Evolutionary conservation across 2,888 invertebrate genomes (phyloP), one percentile per base, ranked within the genome.

Genomic region (Gari tellinella): DNA sequence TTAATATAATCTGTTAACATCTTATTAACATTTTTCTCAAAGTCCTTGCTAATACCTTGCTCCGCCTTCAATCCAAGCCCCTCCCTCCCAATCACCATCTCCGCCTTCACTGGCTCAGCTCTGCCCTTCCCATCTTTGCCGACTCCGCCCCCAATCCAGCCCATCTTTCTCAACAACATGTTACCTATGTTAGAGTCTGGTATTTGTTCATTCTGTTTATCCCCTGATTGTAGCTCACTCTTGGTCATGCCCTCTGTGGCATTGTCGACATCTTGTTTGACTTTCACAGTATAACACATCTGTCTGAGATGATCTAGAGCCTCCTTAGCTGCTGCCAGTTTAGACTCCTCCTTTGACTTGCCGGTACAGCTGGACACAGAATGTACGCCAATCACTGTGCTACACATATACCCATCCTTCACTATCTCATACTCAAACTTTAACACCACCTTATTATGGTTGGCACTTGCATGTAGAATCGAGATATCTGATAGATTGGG

Each of bases 81-180:
- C 68, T 86, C 84, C 38, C 89, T 75, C 55, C 85, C 88, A 62
- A 91, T 81, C 4, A 90, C 85, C 38, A 70, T 76, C 2, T 64
- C 56, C n/a, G 75, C 75, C 21, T 75, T 73, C 0, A 94, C 92
- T 25, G 95, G 95, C 76, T 95, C 94, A 0, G 93, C 93, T 40
- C 95, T 94, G 0, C 96, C 96, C 0, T 93, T 94, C 0, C 91
- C 91, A 1, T 93, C 91, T 1, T 93, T 92, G 0, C 95, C 96
- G 2, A 96, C 91, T 0, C 95, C 95, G 5, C 95, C 95, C 1
- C 95, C 95, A 4, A 93, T 91, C 95, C 95, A 96, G 0, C 96
- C 96, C 95, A 95, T 95, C 64, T 93, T 91, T 41, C 93, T 92
- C 93, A 96, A 94, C 91, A 96, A 85, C 82, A 93, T 93, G 53